Base-by-base conservation (phyloP, 2,888 invertebrate genomes). In the Drosophila colorata region DNA sequence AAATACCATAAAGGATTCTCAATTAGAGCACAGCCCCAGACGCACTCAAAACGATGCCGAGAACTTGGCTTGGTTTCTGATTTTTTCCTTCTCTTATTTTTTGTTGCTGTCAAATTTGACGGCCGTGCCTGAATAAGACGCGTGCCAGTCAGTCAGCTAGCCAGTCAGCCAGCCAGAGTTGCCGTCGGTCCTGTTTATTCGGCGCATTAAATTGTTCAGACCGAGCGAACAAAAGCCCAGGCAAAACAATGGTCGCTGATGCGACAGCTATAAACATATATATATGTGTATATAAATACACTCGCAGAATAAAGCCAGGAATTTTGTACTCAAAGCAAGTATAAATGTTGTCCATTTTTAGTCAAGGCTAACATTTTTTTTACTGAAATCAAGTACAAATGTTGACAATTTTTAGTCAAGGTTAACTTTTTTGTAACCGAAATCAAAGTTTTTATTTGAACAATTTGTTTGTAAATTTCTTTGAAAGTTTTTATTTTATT, bases 41-140 rank as follows among this genome's bases (percentile, higher is more conserved):
- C 75, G 74, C 74, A 69, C 68, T 74, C 66, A 66, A 65, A 52
- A 37, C 53, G 43, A 31, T 59, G 72, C 77, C 77, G 63, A 75
- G 77, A 77, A 77, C 77, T 75, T 75, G 77, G 73, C 69, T 52
- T 65, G 47, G 13, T 67, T 74, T 35, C 31, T 37, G 25, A 40
- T 14, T 38, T 40, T 46, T 43, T n/a, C 8, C 20, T 25, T 35
- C 9, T 46, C 53, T 40, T 52, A 9, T 48, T 60, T 69, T 64
- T 67, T 76, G 68, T 58, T 61, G 83, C 87, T 90, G 90, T 90
- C 90, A 90, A 90, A 89, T 80, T 90, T 90, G 90, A 90, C 84
- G 90, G 85, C 87, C 90, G 81, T 79, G 86, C 71, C 69, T 69
- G 82, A 81, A 72, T 52, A 81, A 78, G 85, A 86, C 86, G 88